These are phyloP conservation scores for Apotomis betuletana DNA, from an alignment of 2,888 invertebrate genomes.

Conservation along the genomic window DNA sequence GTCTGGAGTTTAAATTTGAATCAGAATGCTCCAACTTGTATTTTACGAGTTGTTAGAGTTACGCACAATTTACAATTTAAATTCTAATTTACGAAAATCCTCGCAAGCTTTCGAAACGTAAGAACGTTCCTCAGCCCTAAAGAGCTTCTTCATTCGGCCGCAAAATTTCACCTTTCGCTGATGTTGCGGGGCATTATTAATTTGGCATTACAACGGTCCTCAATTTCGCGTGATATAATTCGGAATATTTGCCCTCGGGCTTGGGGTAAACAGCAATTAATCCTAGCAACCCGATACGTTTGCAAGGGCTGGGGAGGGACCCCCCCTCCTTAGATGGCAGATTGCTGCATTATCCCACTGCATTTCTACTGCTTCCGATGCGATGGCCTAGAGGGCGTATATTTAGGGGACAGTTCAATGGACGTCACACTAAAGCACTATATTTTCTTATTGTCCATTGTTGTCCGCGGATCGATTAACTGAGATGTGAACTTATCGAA, in stretches of 20 bases:
- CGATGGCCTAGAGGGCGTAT: slow-evolving; percentile 64
- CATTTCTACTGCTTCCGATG: slow-evolving; percentile 80
- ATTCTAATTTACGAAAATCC: slow-evolving; percentile 27
- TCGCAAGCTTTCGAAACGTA: slow-evolving; percentile 29
- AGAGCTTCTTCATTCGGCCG: slow-evolving; percentile 49
- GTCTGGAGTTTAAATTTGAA: slow-evolving; percentile 24
- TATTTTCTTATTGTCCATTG: slow-evolving; percentile 65
- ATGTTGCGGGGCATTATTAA: slow-evolving; percentile 65
- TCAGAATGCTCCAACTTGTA: slow-evolving; percentile 3
- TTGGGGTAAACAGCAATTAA: slow-evolving; percentile 80
- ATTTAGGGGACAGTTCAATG: slow-evolving; percentile 53
- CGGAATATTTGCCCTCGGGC: slow-evolving; percentile 66
- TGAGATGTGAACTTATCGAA: slow-evolving; percentile 36
- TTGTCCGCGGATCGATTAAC: slow-evolving; percentile 63
- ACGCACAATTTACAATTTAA: slow-evolving; percentile 35
- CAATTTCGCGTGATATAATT: slow-evolving; percentile 77
- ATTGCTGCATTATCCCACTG: slow-evolving; percentile 77
- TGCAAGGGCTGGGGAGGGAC: slow-evolving; percentile 56
- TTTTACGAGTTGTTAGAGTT: slow-evolving; percentile 6
- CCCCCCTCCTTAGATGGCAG: slow-evolving; percentile 61
- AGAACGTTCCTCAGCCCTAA: slow-evolving; percentile 33
- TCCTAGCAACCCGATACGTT: slow-evolving; percentile 78
- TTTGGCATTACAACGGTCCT: slow-evolving; percentile 72
- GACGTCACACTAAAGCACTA: slow-evolving; percentile 62
- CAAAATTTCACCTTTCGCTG: slow-evolving; percentile 53